Conservation (phyloP, 2,113 vertebrate species). For the Emberiza fucata region DNA sequence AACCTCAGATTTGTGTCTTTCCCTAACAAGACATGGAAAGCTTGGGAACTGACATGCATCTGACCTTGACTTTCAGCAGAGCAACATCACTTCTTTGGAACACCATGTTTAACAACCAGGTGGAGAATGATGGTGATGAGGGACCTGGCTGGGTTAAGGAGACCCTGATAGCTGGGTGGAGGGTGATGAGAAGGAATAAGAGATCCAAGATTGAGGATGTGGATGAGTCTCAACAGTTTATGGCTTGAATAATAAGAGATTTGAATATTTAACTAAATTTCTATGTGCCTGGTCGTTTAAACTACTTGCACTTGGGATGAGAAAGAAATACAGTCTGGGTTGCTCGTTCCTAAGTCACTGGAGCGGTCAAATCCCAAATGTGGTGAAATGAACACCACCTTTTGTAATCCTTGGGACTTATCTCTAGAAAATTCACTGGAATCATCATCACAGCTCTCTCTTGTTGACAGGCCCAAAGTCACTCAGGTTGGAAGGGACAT, state of each 20-base stretch:
- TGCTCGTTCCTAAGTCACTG: neutral
- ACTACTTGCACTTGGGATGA: neutral
- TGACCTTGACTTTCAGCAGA: neutral
- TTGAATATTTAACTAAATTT: neutral
- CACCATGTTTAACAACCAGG: neutral
- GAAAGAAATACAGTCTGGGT: neutral
- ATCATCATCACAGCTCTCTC: neutral
- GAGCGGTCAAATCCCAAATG: neutral
- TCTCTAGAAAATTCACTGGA: neutral
- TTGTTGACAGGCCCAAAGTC: neutral
- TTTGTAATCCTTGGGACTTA: neutral
- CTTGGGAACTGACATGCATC: neutral
- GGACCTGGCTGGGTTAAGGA: neutral
- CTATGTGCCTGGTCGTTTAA: neutral
- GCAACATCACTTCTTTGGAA: neutral
- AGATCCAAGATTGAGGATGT: neutral
- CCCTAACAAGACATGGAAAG: neutral
- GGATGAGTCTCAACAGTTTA: neutral
- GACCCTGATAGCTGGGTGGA: neutral
- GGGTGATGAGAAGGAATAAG: neutral
- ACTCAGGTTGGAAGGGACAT: neutral
- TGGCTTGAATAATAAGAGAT: neutral
- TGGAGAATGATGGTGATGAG: neutral
- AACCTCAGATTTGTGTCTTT: neutral
- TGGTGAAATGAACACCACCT: rapidly evolving